Evolutionary conservation across 1,140 invertebrate species (phyloP).

Genomic region (Grapholita molesta): DNA sequence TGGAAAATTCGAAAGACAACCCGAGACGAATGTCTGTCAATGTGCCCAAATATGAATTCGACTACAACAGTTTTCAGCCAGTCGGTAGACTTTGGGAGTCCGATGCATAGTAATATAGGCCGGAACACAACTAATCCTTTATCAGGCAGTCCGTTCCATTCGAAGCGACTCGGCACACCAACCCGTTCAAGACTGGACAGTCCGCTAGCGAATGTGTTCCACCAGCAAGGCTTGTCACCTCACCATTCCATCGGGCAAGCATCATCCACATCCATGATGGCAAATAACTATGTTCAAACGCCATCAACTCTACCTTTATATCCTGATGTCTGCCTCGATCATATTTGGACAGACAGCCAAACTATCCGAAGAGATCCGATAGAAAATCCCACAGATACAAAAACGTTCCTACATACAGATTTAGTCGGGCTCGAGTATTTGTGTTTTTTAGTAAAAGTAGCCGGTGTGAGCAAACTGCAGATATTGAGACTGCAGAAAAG

Average conservation of each 20-base stretch:
- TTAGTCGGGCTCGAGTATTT: slow-evolving; percentile 90
- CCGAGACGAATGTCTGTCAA: slow-evolving; percentile 83
- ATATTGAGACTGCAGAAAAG: slow-evolving; percentile 88
- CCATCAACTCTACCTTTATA: slow-evolving; percentile 84
- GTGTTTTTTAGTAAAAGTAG: slow-evolving; percentile 85
- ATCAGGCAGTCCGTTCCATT: slow-evolving; percentile 58
- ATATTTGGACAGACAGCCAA: slow-evolving; percentile 90
- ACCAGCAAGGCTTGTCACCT: slow-evolving; percentile 69
- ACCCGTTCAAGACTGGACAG: slow-evolving; percentile 79
- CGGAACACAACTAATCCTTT: slow-evolving; percentile 53
- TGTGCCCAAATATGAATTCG: slow-evolving; percentile 77
- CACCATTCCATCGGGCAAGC: slow-evolving; percentile 72
- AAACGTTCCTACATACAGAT: slow-evolving; percentile 90
- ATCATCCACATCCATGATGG: slow-evolving; percentile 66
- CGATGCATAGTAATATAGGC: slow-evolving; percentile 50
- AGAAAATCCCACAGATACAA: slow-evolving; percentile 80
- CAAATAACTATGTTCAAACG: slow-evolving; percentile 44
- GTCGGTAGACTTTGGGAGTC: slow-evolving; percentile 64
- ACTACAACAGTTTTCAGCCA: slow-evolving; percentile 74
- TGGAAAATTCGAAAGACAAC: slow-evolving; percentile 89
- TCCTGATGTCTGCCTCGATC: slow-evolving; percentile 92
- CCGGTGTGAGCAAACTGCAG: slow-evolving; percentile 82
- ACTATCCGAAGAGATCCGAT: slow-evolving; percentile 75
- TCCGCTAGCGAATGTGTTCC: slow-evolving; percentile 79
- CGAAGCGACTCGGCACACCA: slow-evolving; percentile 47